Conservation (phyloP, 2,888 invertebrate genomes). For the Folsomia candida region DNA sequence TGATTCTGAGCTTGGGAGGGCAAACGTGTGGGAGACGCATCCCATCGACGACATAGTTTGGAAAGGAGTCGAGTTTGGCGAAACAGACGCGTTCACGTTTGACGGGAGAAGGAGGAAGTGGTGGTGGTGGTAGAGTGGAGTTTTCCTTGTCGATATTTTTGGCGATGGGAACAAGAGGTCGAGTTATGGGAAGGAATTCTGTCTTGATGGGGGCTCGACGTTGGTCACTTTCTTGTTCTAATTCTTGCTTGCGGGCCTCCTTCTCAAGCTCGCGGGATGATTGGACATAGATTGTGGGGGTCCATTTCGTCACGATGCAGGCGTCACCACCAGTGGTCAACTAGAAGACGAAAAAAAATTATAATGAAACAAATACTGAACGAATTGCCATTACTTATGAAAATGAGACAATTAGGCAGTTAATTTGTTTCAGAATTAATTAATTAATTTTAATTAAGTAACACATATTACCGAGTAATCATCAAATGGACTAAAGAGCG, state of each 20-base stretch:
- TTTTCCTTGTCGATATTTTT: too few relatives aligned
- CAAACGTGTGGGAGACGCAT: slow-evolving; percentile 12
- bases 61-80: slow-evolving; percentile 10
- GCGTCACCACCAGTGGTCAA: slow-evolving; percentile 12
- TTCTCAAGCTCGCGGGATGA: not conserved
- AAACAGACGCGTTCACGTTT: not conserved
- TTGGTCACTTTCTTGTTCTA: not conserved
- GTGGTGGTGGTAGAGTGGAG: not conserved
- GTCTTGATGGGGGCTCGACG: not conserved
- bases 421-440: not conserved
- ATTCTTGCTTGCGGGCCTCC: not conserved
- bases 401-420: not conserved
- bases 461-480: slow-evolving; percentile 4
- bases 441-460: too few relatives aligned
- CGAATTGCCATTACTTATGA: not conserved
- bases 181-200: slow-evolving; percentile 1
- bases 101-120: not conserved
- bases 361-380: too few relatives aligned
- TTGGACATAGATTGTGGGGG: not conserved
- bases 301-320: slow-evolving; percentile 4
- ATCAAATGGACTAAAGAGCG: slow-evolving; percentile 2
- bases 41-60: slow-evolving; percentile 13
- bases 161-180: not conserved
- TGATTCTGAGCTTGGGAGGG: slow-evolving; percentile 5
- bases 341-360: not conserved